A percentile compares a stretch with the other conserved stretches of the same genome.
These are phyloP conservation scores for Linnaemya vulpina DNA, from an alignment of 2,888 invertebrate species.

Conservation along the genomic window DNA sequence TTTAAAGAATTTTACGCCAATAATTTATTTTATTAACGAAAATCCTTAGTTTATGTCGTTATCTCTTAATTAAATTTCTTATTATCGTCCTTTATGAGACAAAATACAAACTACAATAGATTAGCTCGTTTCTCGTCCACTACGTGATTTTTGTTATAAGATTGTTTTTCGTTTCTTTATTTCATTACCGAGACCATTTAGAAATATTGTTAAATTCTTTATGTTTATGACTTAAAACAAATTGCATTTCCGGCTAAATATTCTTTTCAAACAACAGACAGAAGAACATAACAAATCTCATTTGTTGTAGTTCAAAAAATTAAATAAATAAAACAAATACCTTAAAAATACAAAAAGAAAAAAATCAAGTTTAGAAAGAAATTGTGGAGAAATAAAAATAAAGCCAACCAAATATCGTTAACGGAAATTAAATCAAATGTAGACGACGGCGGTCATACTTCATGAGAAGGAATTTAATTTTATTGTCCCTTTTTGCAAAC, in stretches of 20 bases:
- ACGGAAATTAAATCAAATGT: slow-evolving; percentile 70
- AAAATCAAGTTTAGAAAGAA: slow-evolving; percentile 29
- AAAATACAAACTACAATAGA: slow-evolving; percentile 9
- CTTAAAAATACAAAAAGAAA: not conserved
- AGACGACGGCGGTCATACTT: slow-evolving; percentile 67
- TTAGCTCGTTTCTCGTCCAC: not conserved
- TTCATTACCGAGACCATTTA: slow-evolving; percentile 45
- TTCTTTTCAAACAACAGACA: slow-evolving; percentile 26
- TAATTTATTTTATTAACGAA: not conserved
- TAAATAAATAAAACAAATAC: slow-evolving; percentile 11
- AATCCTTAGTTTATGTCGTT: slow-evolving; percentile 20
- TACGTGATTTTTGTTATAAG: not conserved
- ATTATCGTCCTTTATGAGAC: not conserved
- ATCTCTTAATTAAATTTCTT: slow-evolving; percentile 40
- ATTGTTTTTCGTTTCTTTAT: slow-evolving; percentile 32
- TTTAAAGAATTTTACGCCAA: not conserved
- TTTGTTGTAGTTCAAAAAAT: slow-evolving; percentile 7
- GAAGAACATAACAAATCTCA: slow-evolving; percentile 26
- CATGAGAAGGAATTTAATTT: slow-evolving; percentile 51
- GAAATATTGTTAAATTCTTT: slow-evolving; percentile 23
- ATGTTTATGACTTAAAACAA: slow-evolving; percentile 70
- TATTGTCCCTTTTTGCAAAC: not conserved
- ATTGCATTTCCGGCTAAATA: slow-evolving; percentile 79
- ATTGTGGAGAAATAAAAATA: slow-evolving; percentile 30
- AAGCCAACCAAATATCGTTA: slow-evolving; percentile 63